A percentile compares a stretch with the other conserved stretches of the same genome.
Conservation (phyloP, 2,888 invertebrate species). For the Nephrotoma flavescens region DNA sequence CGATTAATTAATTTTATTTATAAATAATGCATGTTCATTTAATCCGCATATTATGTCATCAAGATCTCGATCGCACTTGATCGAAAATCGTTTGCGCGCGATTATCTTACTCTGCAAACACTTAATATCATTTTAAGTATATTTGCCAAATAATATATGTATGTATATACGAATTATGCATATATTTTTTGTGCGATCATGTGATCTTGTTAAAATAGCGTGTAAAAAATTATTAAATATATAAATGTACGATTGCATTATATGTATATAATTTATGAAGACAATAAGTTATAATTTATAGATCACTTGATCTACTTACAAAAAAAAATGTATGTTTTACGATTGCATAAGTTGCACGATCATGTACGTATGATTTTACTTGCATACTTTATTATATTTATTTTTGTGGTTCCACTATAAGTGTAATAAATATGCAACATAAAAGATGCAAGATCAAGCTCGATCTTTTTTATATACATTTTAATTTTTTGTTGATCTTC, state of each 20-base stretch:
- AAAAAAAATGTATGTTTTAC: background rate
- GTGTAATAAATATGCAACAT: background rate
- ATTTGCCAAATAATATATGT: background rate
- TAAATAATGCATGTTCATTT: background rate
- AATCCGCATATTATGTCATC: background rate
- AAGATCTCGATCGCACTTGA: background rate
- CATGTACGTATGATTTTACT: background rate
- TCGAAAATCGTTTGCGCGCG: background rate
- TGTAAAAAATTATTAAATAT: background rate
- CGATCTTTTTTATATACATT: background rate
- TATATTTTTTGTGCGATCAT: background rate
- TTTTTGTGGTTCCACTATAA: background rate
- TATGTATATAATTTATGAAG: background rate
- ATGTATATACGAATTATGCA: background rate
- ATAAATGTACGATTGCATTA: background rate
- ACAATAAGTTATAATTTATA: background rate
- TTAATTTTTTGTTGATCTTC: background rate
- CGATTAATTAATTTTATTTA: background rate
- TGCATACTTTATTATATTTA: background rate
- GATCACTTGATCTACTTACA: background rate
- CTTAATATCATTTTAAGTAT: background rate
- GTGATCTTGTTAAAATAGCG: background rate
- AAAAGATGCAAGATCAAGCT: background rate
- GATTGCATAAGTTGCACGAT: background rate
- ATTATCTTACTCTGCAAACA: background rate